Conservation (phyloP, 2,113 vertebrate genomes). For the Mastomys natalensis region DNA sequence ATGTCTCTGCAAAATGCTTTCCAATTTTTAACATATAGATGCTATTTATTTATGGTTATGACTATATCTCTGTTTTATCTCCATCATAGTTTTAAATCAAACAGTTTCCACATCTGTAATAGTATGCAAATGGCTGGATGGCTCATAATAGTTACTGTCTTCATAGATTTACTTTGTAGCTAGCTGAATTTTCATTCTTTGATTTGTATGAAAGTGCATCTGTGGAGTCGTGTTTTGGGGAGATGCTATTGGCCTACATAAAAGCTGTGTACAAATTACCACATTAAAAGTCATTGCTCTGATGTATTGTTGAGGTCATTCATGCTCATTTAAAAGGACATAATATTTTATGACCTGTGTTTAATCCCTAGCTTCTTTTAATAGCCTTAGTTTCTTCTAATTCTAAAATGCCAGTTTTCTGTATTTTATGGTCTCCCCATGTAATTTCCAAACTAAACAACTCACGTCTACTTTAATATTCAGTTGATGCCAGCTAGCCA, state of each 20-base stretch:
- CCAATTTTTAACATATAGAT: not conserved
- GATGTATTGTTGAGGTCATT: not conserved
- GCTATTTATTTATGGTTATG: not conserved
- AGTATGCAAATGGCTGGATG: not conserved
- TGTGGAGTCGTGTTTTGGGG: not conserved
- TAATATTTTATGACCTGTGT: slow-evolving; percentile 6
- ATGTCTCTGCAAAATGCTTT: not conserved
- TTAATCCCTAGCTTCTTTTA: slow-evolving; percentile 2
- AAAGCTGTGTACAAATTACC: not conserved
- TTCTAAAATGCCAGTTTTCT: slow-evolving; percentile 30
- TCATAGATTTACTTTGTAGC: not conserved
- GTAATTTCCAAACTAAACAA: slow-evolving; percentile 12
- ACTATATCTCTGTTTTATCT: not conserved
- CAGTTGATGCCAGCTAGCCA: not conserved
- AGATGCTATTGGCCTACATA: not conserved
- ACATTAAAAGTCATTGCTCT: slow-evolving; percentile 8
- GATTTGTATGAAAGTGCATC: not conserved
- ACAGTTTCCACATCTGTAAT: not conserved
- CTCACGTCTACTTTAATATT: not conserved
- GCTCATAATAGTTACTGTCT: not conserved
- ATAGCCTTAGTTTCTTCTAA: not conserved
- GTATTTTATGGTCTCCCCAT: not conserved
- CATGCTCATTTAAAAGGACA: not conserved
- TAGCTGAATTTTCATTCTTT: not conserved
- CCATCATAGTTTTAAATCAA: slow-evolving; percentile 6